Evolutionary conservation across 2,797 vertebrate genomes (phyloP), one percentile per base, ranked within the genome.

Genomic region (Prionace glauca): DNA sequence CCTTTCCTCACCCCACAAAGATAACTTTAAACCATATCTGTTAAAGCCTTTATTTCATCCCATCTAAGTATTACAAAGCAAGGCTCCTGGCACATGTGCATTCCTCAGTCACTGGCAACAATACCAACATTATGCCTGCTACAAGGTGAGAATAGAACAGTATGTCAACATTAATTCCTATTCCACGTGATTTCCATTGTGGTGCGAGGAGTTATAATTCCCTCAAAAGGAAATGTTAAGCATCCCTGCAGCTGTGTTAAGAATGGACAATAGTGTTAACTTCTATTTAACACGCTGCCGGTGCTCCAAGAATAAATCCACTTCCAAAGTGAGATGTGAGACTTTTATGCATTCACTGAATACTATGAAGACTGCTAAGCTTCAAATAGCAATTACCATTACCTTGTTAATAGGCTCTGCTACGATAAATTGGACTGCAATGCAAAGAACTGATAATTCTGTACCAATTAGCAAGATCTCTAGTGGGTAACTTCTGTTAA

Each of bases 391-490:
- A 96, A 97, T 97, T 97, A 96, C 96, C 96, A 97, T 97, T 97
- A 97, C 97, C 96, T 97, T 97, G 96, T 97, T 98, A 98, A 97
- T 97, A 97, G 97, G 92, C 96, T 96, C 96, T 97, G 96, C 96
- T 97, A 97, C 97, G 97, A 97, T 97, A 97, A 97, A 97, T 97
- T 97, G 97, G 97, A 96, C 96, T 97, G 96, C 97, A 97, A 97
- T 97, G 97, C 97, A 97, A 97, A 97, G 98, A 98, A 97, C 97
- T 97, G 97, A 98, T 98, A 97, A 98, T 98, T 97, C 96, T 97
- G 96, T 65, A 96, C 96, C 97, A 97, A 97, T 98, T 98, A 97
- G 96, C 96, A 96, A 97, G 97, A 96, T 97, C 97, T 97, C 97
- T 86, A 96, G 96, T 96, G 97, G 97, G 96, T 97, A 97, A 96